phyloP scores from a whole-genome alignment of 2,888 invertebrate genomes.

The Folsomia manolachei region DNA sequence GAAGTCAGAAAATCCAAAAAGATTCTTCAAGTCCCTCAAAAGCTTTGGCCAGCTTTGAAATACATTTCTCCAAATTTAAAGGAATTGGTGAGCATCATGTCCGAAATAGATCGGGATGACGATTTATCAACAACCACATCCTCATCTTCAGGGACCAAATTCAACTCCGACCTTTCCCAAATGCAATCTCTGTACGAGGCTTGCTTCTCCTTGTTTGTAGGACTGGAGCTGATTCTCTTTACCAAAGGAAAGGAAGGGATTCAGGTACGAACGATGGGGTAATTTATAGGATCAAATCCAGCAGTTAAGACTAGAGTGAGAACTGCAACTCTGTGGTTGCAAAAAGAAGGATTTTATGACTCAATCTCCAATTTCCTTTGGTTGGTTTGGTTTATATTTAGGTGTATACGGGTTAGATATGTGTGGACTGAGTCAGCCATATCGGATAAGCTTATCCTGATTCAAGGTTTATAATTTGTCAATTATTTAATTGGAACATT shows the following conservation, averaged over 20 bases:
- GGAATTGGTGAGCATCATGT: conserved; percentile 68
- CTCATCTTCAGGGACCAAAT: conserved; percentile 2
- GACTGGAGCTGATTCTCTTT: conserved; percentile 42
- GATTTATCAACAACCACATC: conserved; percentile 32
- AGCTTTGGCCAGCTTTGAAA: conserved; percentile 55
- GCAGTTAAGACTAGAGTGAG: not conserved
- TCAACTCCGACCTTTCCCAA: conserved; percentile 23
- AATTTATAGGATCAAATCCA: not conserved
- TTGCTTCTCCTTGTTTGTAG: conserved; percentile 39
- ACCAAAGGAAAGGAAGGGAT: conserved; percentile 47
- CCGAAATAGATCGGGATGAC: conserved; percentile 55
- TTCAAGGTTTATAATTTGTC: conserved; percentile 4
- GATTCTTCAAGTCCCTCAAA: conserved; percentile 62
- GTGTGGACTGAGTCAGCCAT: too few relatives aligned
- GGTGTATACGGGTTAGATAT: too few relatives aligned
- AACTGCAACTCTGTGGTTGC: not conserved
- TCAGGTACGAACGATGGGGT: conserved; percentile 28
- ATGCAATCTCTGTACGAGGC: conserved; percentile 14
- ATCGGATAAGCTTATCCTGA: not conserved
- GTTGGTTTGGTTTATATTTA: too few relatives aligned
- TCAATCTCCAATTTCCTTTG: not conserved
- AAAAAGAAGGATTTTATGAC: not conserved
- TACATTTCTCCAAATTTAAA: conserved; percentile 76
- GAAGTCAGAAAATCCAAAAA: conserved; percentile 71
- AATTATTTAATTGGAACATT: conserved; percentile 12